phyloP scores from a whole-genome alignment of 2,113 vertebrate species.

The Sorex araneus region DNA sequence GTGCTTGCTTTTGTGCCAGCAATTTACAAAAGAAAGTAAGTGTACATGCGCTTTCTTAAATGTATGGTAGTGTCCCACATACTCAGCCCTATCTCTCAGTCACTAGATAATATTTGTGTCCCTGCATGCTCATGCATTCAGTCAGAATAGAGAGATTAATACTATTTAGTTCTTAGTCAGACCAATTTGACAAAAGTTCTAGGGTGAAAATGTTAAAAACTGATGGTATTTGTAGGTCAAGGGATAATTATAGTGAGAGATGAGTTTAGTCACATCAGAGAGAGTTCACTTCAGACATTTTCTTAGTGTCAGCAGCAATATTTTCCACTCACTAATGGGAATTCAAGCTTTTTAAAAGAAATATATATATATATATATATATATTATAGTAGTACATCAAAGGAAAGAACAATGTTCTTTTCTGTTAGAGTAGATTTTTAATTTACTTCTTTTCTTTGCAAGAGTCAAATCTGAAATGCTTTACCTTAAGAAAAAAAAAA shows the following conservation, averaged over 20 bases:
- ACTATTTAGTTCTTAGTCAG: slow-evolving; percentile 60
- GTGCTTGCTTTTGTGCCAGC: too few relatives aligned
- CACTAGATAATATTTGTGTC: background rate
- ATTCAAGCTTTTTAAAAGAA: slow-evolving; percentile 44
- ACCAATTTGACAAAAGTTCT: slow-evolving; percentile 80
- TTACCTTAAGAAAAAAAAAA: background rate
- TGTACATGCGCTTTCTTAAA: background rate
- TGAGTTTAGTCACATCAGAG: slow-evolving; percentile 75
- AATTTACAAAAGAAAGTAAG: too few relatives aligned
- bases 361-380: slow-evolving; percentile 16
- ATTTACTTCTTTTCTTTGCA: slow-evolving; percentile 62
- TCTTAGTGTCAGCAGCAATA: slow-evolving; percentile 66
- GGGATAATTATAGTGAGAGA: slow-evolving; percentile 80
- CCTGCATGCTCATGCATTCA: background rate
- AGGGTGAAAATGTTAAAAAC: slow-evolving; percentile 78
- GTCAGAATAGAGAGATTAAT: slow-evolving; percentile 6
- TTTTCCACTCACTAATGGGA: slow-evolving; percentile 64
- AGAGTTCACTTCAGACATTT: slow-evolving; percentile 72
- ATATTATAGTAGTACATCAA: slow-evolving; percentile 23
- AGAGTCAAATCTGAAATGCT: slow-evolving; percentile 45
- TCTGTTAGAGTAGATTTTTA: slow-evolving; percentile 56
- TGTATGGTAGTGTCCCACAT: background rate
- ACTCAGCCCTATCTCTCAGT: background rate
- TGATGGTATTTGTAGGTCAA: slow-evolving; percentile 65
- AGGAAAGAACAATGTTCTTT: background rate